These are phyloP conservation scores for Rousettus leschenaultii DNA, from an alignment of 2,113 vertebrate genomes.

Conservation along the genomic window DNA sequence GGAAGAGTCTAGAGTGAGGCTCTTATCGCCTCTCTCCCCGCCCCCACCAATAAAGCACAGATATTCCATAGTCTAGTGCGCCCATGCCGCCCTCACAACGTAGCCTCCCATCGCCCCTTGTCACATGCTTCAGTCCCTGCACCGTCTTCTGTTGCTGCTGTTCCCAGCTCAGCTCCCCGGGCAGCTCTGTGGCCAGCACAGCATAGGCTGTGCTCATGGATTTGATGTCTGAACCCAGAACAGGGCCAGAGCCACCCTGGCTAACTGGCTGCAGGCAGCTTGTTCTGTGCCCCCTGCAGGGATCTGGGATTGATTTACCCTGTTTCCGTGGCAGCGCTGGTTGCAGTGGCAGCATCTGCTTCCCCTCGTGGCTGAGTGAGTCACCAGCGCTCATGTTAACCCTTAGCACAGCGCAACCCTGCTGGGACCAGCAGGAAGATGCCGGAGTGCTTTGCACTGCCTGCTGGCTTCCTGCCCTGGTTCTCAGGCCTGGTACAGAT, in stretches of 20 bases:
- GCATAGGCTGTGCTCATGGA: rapidly evolving
- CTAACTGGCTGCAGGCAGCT: conserved; percentile 4
- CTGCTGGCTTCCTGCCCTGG: not conserved
- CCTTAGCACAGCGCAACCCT: conserved; percentile 12
- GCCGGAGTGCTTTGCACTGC: not conserved
- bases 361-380: conserved; percentile 58
- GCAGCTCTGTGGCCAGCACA: rapidly evolving
- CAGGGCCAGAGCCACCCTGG: not conserved
- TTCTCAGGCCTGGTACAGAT: not conserved
- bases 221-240: not conserved
- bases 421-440: not conserved
- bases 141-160: not conserved
- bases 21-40: not conserved
- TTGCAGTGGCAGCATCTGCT: conserved; percentile 58
- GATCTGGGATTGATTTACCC: conserved; percentile 52
- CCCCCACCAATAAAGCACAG: not conserved
- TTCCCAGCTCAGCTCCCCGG: too few relatives aligned
- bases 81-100: too few relatives aligned
- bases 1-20: not conserved
- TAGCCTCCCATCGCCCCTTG: not conserved
- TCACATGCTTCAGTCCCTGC: not conserved
- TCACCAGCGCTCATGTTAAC: conserved; percentile 58
- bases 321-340: conserved; percentile 60
- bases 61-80: not conserved
- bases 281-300: conserved; percentile 23